Evolutionary conservation across 92 coral and sea anemone genomes (phyloP).

Genomic region (Actinernus sp.): DNA sequence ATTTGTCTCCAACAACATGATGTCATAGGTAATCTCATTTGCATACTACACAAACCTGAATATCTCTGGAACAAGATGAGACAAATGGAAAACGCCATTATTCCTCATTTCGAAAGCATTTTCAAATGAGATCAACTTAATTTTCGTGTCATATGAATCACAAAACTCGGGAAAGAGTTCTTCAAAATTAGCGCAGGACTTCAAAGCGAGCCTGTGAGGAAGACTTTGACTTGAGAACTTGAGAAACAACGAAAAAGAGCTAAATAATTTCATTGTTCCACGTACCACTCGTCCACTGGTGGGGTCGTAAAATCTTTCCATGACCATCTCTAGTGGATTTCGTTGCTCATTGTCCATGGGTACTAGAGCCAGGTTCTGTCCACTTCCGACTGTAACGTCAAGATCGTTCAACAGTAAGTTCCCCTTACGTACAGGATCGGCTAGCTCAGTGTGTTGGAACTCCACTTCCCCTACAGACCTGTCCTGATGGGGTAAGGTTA

Average conservation of each 20-base stretch:
- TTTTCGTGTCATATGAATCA: too few species aligned
- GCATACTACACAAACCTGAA: too few species aligned
- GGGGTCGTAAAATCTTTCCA: slow-evolving; percentile 88
- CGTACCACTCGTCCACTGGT: slow-evolving; percentile 76
- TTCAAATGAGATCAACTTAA: too few species aligned
- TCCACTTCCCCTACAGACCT: slow-evolving; percentile 69
- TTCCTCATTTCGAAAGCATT: too few species aligned
- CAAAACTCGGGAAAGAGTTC: too few species aligned
- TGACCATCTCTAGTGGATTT: slow-evolving; percentile 78
- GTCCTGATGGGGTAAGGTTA: slow-evolving; percentile 35
- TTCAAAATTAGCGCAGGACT: too few species aligned
- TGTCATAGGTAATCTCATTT: too few species aligned
- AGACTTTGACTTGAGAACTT: too few species aligned
- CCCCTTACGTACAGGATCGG: slow-evolving; percentile 61
- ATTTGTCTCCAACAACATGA: too few species aligned
- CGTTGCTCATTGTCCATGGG: slow-evolving; percentile 62
- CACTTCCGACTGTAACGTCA: slow-evolving; percentile 52
- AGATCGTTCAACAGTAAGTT: slow-evolving; percentile 71
- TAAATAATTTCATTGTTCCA: not conserved
- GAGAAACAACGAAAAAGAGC: not conserved
- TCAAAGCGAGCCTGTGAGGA: too few species aligned
- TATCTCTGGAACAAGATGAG: too few species aligned
- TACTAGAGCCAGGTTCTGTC: slow-evolving; percentile 73
- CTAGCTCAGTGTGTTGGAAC: slow-evolving; percentile 78
- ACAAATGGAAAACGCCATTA: too few species aligned